Conservation (phyloP, 1,140 invertebrate genomes). For the Chelonus insularis region DNA sequence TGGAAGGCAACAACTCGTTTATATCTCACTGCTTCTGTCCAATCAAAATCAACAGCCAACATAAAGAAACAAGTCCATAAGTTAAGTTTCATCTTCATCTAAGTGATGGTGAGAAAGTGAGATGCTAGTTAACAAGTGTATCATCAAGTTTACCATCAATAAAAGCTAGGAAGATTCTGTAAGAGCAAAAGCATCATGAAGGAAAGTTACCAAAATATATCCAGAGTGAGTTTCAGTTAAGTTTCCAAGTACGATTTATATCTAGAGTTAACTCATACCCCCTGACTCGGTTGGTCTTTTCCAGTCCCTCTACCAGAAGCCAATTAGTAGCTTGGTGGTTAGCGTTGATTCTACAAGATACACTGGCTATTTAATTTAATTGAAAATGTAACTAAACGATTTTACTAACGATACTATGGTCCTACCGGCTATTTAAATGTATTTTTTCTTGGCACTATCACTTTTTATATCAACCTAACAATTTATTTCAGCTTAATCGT, state of each 20-base stretch:
- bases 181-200: conserved; percentile 1
- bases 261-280: conserved; percentile 18
- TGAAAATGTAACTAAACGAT: conserved; percentile 14
- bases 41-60: conserved; percentile 4
- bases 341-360: conserved; percentile 35
- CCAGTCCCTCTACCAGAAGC: conserved; percentile 23
- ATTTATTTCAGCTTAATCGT: not conserved
- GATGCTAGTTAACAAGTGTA: not conserved
- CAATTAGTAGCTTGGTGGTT: conserved; percentile 36
- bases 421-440: not conserved
- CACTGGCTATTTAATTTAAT: conserved; percentile 23
- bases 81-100: conserved; percentile 36
- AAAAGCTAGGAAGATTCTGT: too few relatives aligned
- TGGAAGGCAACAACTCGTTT: conserved; percentile 48
- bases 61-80: conserved; percentile 33
- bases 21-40: conserved; percentile 24
- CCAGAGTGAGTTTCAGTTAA: conserved; percentile 9
- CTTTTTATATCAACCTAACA: not conserved
- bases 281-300: conserved; percentile 5
- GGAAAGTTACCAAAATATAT: conserved; percentile 16
- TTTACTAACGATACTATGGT: not conserved
- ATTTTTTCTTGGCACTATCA: not conserved
- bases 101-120: conserved; percentile 21
- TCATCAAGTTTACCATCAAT: not conserved
- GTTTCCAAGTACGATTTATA: conserved; percentile 31